These are phyloP conservation scores for Sarcophaga carnaria DNA, from an alignment of 2,888 invertebrate species.

Conservation along the genomic window DNA sequence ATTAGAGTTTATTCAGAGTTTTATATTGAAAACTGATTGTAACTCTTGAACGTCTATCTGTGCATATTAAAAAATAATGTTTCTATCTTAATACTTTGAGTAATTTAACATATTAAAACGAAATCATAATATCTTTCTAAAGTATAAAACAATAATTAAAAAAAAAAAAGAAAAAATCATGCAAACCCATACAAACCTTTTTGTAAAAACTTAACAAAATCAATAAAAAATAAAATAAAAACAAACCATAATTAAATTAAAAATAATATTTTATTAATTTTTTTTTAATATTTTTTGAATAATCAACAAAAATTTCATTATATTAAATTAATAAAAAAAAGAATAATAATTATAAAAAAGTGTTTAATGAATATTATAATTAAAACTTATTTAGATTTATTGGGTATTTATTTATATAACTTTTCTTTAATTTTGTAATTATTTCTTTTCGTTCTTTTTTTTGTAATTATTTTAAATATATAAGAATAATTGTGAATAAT, in stretches of 20 bases:
- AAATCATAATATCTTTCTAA: conserved; percentile 22
- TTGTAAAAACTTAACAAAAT: conserved; percentile 36
- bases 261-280: conserved; percentile 78
- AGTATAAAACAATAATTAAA: conserved; percentile 37
- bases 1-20: too few species aligned
- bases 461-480: conserved; percentile 31
- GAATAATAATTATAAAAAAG: conserved; percentile 71
- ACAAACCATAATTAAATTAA: conserved; percentile 73
- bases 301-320: conserved; percentile 80
- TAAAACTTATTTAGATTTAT: conserved; percentile 50
- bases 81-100: too few species aligned
- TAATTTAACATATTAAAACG: conserved; percentile 30
- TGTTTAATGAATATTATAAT: conserved; percentile 72
- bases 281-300: conserved; percentile 75
- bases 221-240: conserved; percentile 57
- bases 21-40: too few species aligned
- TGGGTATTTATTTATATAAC: conserved; percentile 40
- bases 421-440: conserved; percentile 44
- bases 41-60: too few species aligned
- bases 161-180: conserved; percentile 67
- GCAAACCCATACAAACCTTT: conserved; percentile 50
- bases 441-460: conserved; percentile 44
- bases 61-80: too few species aligned
- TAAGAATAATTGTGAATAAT: conserved; percentile 69
- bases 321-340: conserved; percentile 68